Conservation (phyloP, 2,113 vertebrate genomes). For the Sturnira hondurensis region DNA sequence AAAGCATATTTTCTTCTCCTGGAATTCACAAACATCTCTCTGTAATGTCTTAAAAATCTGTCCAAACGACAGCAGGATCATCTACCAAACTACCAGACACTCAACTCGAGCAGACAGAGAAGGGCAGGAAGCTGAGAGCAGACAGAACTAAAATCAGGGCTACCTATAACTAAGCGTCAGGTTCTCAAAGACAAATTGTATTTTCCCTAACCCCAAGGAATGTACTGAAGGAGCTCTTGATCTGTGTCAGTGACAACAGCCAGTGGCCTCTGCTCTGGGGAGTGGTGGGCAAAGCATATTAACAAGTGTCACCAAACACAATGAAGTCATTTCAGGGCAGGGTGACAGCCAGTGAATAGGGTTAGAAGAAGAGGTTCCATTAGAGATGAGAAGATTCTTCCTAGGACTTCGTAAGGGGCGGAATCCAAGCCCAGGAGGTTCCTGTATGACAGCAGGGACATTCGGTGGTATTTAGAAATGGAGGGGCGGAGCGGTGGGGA, state of each 20-base stretch:
- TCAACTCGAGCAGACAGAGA: background rate
- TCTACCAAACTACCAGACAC: background rate
- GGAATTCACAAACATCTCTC: background rate
- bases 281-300: rapidly evolving
- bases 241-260: background rate
- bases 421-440: background rate
- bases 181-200: background rate
- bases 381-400: background rate
- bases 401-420: rapidly evolving
- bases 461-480: background rate
- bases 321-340: background rate
- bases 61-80: background rate
- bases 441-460: background rate
- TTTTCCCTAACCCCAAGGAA: background rate
- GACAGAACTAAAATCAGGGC: background rate
- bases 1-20: background rate
- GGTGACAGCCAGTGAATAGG: background rate
- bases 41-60: background rate
- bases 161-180: background rate
- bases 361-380: background rate
- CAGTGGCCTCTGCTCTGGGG: background rate
- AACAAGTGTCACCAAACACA: background rate
- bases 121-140: background rate
- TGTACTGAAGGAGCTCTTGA: background rate
- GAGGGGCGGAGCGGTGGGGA: rapidly evolving